These are phyloP conservation scores for Gisinianus flammeolus DNA, from an alignment of 2,888 invertebrate species.

Conservation along the genomic window DNA sequence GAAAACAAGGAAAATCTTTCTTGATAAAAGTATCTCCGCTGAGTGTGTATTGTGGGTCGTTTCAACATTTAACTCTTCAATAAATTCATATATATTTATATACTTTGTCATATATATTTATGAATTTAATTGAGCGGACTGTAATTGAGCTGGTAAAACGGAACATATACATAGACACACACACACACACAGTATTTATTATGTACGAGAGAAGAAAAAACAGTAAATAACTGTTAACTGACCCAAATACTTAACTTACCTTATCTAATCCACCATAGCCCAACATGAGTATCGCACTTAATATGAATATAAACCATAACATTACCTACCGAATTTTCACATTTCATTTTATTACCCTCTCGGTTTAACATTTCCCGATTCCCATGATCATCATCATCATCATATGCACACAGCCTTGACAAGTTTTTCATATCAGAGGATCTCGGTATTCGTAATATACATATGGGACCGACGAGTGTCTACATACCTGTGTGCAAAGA, in stretches of 20 bases:
- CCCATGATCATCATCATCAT: background rate
- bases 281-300: background rate
- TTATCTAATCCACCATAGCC: slow-evolving; percentile 19
- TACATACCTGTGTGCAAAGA: too few species aligned
- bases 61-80: background rate
- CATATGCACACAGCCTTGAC: background rate
- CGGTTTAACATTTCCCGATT: background rate
- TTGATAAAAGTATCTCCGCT: background rate
- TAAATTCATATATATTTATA: background rate
- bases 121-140: slow-evolving; percentile 36
- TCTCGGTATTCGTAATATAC: too few species aligned
- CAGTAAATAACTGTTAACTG: background rate
- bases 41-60: background rate
- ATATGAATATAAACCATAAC: background rate
- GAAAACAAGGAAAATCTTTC: slow-evolving; percentile 17
- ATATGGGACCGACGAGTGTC: too few species aligned
- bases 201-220: background rate
- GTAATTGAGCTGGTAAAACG: slow-evolving; percentile 27
- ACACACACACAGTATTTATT: slow-evolving; percentile 1
- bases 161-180: too few species aligned
- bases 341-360: background rate
- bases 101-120: background rate
- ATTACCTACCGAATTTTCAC: background rate
- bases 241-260: slow-evolving; percentile 22
- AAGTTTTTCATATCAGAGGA: too few species aligned